Conservation (phyloP, 2,113 vertebrate species). For the Nannobrachium achirus region DNA sequence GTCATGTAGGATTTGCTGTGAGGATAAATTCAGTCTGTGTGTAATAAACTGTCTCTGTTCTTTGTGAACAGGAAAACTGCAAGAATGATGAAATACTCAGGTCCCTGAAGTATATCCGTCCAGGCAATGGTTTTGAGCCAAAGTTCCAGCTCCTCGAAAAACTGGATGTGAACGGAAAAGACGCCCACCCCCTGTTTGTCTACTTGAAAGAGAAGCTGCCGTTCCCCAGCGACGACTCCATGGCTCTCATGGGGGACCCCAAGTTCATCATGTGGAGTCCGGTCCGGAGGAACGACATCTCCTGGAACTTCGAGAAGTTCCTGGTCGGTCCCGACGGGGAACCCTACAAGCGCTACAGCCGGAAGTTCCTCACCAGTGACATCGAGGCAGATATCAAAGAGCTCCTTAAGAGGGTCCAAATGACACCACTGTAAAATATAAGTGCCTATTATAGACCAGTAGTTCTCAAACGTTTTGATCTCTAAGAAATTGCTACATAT, state of each 20-base stretch:
- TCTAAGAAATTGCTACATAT: too few relatives aligned
- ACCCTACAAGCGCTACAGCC: constrained; percentile 91
- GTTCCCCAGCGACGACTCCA: constrained; percentile 82
- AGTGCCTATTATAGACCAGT: too few relatives aligned
- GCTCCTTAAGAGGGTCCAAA: constrained; percentile 74
- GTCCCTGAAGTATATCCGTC: constrained; percentile 87
- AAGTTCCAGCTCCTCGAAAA: constrained; percentile 91
- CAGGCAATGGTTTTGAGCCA: constrained; percentile 89
- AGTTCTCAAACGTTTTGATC: too few relatives aligned
- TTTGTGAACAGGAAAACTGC: constrained; percentile 84
- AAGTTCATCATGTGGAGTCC: constrained; percentile 91
- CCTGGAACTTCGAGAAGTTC: constrained; percentile 98
- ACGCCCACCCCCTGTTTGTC: constrained; percentile 86
- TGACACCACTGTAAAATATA: constrained; percentile 35
- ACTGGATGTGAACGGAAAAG: constrained; percentile 90
- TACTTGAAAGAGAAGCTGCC: constrained; percentile 85
- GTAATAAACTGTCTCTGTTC: not conserved
- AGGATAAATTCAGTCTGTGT: not conserved
- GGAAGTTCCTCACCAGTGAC: constrained; percentile 87
- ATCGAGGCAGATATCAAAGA: constrained; percentile 89
- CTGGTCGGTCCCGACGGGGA: constrained; percentile 85
- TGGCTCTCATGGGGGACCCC: constrained; percentile 84
- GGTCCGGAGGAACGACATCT: constrained; percentile 86
- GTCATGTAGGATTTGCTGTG: too few relatives aligned
- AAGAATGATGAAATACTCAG: constrained; percentile 89